Conservation (phyloP, 2,888 invertebrate species). For the Ophion slaviceki region DNA sequence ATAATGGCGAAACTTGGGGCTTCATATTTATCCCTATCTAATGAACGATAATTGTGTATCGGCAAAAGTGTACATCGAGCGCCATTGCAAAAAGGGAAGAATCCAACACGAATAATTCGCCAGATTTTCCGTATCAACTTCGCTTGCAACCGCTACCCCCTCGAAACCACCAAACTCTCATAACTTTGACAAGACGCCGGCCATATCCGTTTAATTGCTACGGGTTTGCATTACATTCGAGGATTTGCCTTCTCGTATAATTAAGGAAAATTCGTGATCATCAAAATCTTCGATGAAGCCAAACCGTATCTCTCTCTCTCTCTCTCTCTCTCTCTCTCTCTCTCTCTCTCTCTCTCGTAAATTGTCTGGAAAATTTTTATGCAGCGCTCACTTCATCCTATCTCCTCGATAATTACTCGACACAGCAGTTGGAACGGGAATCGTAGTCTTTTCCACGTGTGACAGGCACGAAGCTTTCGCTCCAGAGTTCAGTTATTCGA, state of each 20-base stretch:
- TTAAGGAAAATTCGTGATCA: constrained; percentile 39
- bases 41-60: background rate
- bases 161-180: background rate
- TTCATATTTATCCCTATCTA: background rate
- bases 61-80: background rate
- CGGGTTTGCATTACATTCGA: background rate
- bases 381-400: background rate
- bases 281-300: constrained; percentile 34
- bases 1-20: background rate
- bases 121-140: background rate
- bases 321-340: background rate
- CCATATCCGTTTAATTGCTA: constrained; percentile 33
- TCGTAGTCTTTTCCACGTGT: constrained; percentile 15
- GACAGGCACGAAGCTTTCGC: background rate
- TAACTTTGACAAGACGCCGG: constrained; percentile 21
- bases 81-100: background rate
- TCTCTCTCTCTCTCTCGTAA: background rate
- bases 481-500: constrained; percentile 12
- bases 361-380: background rate
- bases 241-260: constrained; percentile 10
- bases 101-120: background rate
- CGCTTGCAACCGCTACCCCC: background rate
- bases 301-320: background rate
- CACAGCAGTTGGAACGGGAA: background rate
- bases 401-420: constrained; percentile 12